Evolutionary conservation across 2,797 vertebrate species (phyloP).

Genomic region (Neolamprologus multifasciatus): DNA sequence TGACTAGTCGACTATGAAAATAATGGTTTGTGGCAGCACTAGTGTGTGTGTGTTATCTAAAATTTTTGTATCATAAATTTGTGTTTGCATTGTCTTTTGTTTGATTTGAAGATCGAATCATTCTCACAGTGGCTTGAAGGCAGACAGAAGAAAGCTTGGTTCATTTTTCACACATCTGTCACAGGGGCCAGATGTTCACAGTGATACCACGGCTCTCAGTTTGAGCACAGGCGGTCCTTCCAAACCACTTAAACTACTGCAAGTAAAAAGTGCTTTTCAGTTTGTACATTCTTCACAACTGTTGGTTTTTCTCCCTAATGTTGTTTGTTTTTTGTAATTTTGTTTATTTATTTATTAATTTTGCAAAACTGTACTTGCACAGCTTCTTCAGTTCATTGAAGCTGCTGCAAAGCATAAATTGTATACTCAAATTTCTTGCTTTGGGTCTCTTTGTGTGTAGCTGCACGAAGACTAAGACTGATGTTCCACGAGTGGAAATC

Average conservation of each 20-base stretch:
- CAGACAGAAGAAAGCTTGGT: background rate
- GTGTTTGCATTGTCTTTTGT: background rate
- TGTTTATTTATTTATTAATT: background rate
- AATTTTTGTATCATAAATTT: background rate
- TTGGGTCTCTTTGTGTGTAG: background rate
- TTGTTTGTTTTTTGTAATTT: background rate
- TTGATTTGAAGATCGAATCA: background rate
- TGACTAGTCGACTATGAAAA: background rate
- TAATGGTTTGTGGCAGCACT: rapidly evolving
- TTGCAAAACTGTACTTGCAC: background rate
- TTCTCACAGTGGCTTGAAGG: background rate
- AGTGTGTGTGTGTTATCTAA: background rate
- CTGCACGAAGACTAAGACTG: constrained; percentile 11
- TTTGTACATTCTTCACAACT: background rate
- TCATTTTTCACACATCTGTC: background rate
- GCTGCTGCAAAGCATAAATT: background rate
- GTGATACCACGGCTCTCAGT: background rate
- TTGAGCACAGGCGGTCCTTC: background rate
- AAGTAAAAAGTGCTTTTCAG: background rate
- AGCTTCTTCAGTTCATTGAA: background rate
- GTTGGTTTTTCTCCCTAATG: background rate
- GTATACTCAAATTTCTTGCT: background rate
- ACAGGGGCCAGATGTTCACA: background rate
- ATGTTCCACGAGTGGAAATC: background rate
- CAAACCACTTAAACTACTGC: background rate